A percentile compares a stretch with the other conserved stretches of the same genome.
phyloP scores from a whole-genome alignment of 2,797 vertebrate species.

The Pempheris klunzingeri region DNA sequence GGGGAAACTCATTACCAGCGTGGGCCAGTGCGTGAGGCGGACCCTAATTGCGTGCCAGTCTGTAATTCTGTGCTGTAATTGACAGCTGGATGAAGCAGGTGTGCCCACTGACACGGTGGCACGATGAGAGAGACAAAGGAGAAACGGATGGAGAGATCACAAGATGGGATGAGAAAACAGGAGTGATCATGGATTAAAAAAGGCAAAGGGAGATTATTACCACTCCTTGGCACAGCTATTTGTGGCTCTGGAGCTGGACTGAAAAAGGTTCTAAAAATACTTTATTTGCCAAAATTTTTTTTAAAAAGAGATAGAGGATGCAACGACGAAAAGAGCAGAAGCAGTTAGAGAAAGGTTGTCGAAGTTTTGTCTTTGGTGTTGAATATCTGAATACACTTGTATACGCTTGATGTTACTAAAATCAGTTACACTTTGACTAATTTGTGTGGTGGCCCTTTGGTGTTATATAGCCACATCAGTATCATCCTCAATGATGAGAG shows the following conservation, averaged over 20 bases:
- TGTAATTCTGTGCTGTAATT: conserved; percentile 82
- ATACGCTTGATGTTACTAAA: background rate
- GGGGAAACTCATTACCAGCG: conserved; percentile 85
- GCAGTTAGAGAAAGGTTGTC: background rate
- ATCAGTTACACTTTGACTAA: background rate
- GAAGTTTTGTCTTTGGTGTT: background rate
- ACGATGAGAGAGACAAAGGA: conserved; percentile 61
- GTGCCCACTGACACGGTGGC: conserved; percentile 77
- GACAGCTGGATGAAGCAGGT: conserved; percentile 87
- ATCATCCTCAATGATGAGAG: background rate
- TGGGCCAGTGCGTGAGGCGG: conserved; percentile 76
- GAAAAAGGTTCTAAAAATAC: background rate
- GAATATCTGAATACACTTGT: background rate
- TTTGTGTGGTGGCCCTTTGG: conserved; percentile 5
- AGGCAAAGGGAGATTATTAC: conserved; percentile 19
- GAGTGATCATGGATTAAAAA: conserved; percentile 28
- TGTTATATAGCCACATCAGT: background rate
- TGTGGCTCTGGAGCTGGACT: background rate
- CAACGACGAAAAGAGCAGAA: background rate
- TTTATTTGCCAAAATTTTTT: background rate
- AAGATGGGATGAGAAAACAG: conserved; percentile 43
- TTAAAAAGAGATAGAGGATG: background rate
- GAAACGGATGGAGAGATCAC: conserved; percentile 61
- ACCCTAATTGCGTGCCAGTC: conserved; percentile 83
- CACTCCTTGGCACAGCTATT: conserved; percentile 6